Evolutionary conservation across 2,888 invertebrate species (phyloP), one percentile per base, ranked within the genome.

Genomic region (Podotricha telesiphe): DNA sequence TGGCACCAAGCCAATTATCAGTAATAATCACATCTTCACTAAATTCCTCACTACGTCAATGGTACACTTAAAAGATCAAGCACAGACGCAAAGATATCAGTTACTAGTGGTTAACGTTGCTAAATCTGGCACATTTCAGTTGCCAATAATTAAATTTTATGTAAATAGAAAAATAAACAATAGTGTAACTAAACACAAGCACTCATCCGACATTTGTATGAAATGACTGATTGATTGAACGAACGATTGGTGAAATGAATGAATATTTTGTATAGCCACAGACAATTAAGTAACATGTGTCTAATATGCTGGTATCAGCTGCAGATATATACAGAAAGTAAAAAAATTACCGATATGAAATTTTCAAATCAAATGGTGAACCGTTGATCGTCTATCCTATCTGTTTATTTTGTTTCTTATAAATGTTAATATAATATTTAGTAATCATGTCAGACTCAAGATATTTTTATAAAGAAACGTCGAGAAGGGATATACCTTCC

Each of bases 1-100:
- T 93, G 93, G 93, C 93, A 92, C 85, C 75, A 86, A 87, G 93
- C 93, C 93, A 93, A 92, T 86, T 84, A 81, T 82, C 77, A 86
- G 80, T 84, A 86, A 84, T 84, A 85, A 87, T 91, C 87, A 88
- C 92, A 92, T 93, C 88, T 91, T 91, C 84, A 86, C 83, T n/a
- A 82, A 85, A 89, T 83, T 85, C 82, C 82, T 85, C 73, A 75
- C 74, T 80, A 81, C 75, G 77, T 87, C 80, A 86, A 82, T 83
- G 78, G 75, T 77, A 77, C 80, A 71, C 74, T 68, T 65, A 66
- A 70, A 71, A 65, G 74, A 76, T 73, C 62, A 65, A 71, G 65
- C 59, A 70, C 68, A 71, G 11, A 40, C 15, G 66, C 65, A 75
- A 71, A 61, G 70, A 73, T 75, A 69, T 71, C 62, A 63, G 73